Evolutionary conservation across 2,113 vertebrate genomes (phyloP).

Genomic region (Rhegmatorhina hoffmannsi): DNA sequence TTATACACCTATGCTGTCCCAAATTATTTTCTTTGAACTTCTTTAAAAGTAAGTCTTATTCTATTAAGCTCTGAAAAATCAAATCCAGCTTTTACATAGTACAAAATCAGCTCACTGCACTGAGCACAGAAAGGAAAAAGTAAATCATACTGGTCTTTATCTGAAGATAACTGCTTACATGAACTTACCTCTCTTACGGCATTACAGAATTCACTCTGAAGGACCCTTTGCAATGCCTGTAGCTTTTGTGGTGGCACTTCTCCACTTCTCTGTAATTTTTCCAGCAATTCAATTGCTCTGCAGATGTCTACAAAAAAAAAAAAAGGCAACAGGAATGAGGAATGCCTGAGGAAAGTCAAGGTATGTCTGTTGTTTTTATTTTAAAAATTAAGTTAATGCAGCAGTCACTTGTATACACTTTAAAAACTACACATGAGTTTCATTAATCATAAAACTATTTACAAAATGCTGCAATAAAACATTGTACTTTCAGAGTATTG

Average conservation of each 20-base stretch:
- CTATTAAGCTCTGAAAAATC: neutral
- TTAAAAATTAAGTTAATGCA: neutral
- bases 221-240: slow-evolving; percentile 94
- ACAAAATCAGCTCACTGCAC: neutral
- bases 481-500: neutral
- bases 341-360: neutral
- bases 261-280: slow-evolving; percentile 95
- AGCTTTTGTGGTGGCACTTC: slow-evolving; percentile 97
- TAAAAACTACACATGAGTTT: neutral
- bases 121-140: neutral
- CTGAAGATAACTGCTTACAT: neutral
- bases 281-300: slow-evolving; percentile 95
- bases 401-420: neutral
- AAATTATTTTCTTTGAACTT: neutral
- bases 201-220: slow-evolving; percentile 98
- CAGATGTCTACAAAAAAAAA: slow-evolving; percentile 86
- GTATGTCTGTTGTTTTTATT: neutral
- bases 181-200: slow-evolving; percentile 92
- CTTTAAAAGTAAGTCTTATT: neutral
- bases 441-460: neutral
- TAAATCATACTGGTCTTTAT: neutral
- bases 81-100: neutral
- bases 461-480: neutral
- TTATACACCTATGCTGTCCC: neutral
- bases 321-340: neutral